These are phyloP conservation scores for Rhorus exstirpatorius DNA, from an alignment of 2,888 invertebrate species.

Conservation along the genomic window DNA sequence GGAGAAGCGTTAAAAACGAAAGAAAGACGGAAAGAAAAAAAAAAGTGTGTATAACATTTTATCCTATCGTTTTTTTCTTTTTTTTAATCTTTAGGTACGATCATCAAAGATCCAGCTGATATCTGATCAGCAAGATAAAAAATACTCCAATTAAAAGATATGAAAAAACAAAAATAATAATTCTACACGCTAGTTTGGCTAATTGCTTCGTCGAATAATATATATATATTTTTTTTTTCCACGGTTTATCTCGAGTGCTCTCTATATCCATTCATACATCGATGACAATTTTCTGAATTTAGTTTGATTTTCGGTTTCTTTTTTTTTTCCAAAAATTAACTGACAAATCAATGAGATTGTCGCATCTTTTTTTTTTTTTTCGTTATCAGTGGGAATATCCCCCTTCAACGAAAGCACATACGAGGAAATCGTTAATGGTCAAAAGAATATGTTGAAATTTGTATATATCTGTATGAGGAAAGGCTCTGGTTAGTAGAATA, in stretches of 20 bases:
- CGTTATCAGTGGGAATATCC: conserved; percentile 14
- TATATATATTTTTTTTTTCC: background rate
- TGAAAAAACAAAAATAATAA: background rate
- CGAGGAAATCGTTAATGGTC: conserved; percentile 35
- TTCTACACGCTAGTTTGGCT: background rate
- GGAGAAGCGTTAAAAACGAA: background rate
- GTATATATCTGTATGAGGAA: conserved; percentile 46
- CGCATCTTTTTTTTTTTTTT: background rate
- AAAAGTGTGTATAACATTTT: conserved; percentile 24
- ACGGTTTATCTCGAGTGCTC: background rate
- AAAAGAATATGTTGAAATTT: conserved; percentile 48
- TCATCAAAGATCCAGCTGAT: conserved; percentile 46
- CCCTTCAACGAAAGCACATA: background rate
- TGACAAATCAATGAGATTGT: conserved; percentile 12
- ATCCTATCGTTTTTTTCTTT: conserved; percentile 26
- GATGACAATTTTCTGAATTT: background rate
- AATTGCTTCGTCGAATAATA: background rate
- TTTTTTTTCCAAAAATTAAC: background rate
- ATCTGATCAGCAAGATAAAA: conserved; percentile 16
- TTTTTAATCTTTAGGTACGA: conserved; percentile 27
- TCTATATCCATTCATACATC: background rate
- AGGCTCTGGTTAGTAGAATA: conserved; percentile 43
- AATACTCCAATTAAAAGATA: background rate
- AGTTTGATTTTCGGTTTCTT: background rate
- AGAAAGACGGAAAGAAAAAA: background rate